Evolutionary conservation across 2,888 invertebrate genomes (phyloP), one percentile per base, ranked within the genome.

Genomic region (Campoletis raptor): DNA sequence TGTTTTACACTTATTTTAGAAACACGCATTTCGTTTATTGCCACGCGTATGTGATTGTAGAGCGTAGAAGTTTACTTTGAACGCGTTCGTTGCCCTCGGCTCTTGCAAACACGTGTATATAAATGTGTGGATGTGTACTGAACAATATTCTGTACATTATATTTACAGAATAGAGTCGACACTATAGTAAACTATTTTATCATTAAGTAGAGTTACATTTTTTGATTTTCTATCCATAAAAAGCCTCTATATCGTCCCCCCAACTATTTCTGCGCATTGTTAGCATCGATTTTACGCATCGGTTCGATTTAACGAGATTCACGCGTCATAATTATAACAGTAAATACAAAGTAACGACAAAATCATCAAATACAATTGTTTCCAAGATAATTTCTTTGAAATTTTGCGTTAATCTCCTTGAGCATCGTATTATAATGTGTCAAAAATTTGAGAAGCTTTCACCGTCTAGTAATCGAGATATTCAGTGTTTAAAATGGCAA

Each of bases 11-110:
- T 76, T 76, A 66, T 79, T 84, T 79, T 48, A 81, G 66, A 74
- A 80, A 84, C 79, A 57, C 54, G 48, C 52, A 36, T 74, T 74
- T 48, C 52, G 66, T 36, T 30, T 54, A 66, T 48, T 64, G 52
- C 12, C 54, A 24, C 37, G 54, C 52, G 76, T 83, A 64, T 74
- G 66, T 77, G 72, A 83, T 86, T 45, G 80, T 77, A 18, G n/a
- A 48, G 40, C 64, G 80, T 76, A 66, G 54, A 64, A 86, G 83
- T 83, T 80, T 48, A 64, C 85, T 86, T 83, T 83, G 80, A 83
- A 80, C 80, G 70, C 83, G 85, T 86, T 86, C 85, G 69, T 86
- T 86, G 85, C 83, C 85, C 85, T 77, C 85, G 72, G 24, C 36
- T 69, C 73, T 45, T n/a, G 48, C 42, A 40, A 69, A 37, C 52